phyloP scores from a whole-genome alignment of 1,140 invertebrate genomes.

The Drosophila kepulauana region DNA sequence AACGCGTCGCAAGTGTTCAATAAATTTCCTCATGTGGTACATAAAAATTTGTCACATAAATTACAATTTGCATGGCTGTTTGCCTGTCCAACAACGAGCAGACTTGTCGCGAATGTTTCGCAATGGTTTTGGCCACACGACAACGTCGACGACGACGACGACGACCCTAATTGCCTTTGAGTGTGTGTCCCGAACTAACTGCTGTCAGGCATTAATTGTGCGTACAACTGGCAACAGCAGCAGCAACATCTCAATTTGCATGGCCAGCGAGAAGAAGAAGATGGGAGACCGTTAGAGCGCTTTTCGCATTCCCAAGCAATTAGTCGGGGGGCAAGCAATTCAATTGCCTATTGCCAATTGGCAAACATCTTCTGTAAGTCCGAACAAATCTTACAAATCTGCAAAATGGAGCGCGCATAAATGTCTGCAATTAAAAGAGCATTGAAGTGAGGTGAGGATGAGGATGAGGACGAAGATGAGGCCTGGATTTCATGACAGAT shows the following conservation, averaged over 20 bases:
- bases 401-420: slow-evolving; percentile 78
- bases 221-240: slow-evolving; percentile 63
- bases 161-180: slow-evolving; percentile 80
- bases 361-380: background rate
- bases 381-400: slow-evolving; percentile 43
- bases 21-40: slow-evolving; percentile 69
- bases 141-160: slow-evolving; percentile 8
- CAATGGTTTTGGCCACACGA: slow-evolving; percentile 1
- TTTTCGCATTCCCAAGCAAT: slow-evolving; percentile 66
- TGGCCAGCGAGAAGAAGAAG: slow-evolving; percentile 20
- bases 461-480: slow-evolving; percentile 6
- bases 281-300: slow-evolving; percentile 43
- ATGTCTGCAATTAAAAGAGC: slow-evolving; percentile 76
- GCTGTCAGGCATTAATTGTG: slow-evolving; percentile 76
- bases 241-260: slow-evolving; percentile 73
- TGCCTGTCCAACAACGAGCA: slow-evolving; percentile 60
- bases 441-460: slow-evolving; percentile 29
- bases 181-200: slow-evolving; percentile 71
- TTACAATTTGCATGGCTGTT: slow-evolving; percentile 77
- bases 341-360: slow-evolving; percentile 21
- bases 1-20: slow-evolving; percentile 37
- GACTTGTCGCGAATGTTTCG: slow-evolving; percentile 51
- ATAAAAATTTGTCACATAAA: slow-evolving; percentile 83
- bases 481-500: slow-evolving; percentile 60
- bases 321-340: slow-evolving; percentile 58